These are phyloP conservation scores for Drosophila erecta DNA, from an alignment of 1,140 invertebrate species.

Conservation along the genomic window DNA sequence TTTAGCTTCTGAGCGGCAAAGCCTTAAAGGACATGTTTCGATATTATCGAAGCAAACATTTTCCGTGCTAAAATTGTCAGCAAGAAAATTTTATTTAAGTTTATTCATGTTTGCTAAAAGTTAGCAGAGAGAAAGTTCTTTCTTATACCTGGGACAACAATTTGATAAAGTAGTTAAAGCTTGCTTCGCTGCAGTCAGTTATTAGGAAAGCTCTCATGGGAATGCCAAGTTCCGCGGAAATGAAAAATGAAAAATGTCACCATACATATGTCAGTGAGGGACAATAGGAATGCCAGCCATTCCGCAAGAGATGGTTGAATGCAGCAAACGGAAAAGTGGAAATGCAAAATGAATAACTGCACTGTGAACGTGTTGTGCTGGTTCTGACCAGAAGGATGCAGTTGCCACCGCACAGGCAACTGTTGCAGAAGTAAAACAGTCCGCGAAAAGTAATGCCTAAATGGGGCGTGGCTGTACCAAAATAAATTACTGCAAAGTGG, in stretches of 20 bases:
- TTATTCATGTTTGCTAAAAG: conserved; percentile 3
- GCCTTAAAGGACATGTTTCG: no score
- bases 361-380: conserved; percentile 32
- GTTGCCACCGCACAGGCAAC: conserved; percentile 41
- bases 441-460: conserved; percentile 1
- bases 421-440: conserved; percentile 48
- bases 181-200: conserved; percentile 19
- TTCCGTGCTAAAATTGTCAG: background rate
- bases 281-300: conserved; percentile 52
- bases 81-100: conserved; percentile 20
- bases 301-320: conserved; percentile 43
- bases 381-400: conserved; percentile 2
- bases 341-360: conserved; percentile 22
- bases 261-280: conserved; percentile 38
- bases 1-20: background rate
- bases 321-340: conserved; percentile 1
- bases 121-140: background rate
- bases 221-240: conserved; percentile 15
- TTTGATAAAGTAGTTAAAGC: conserved; percentile 17
- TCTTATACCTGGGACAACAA: conserved; percentile 7
- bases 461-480: conserved; percentile 41
- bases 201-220: conserved; percentile 45
- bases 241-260: conserved; percentile 60
- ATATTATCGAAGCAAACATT: no score
- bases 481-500: conserved; percentile 43